Base-by-base conservation (phyloP, 2,888 invertebrate genomes). In the Polydrusus tereticollis region DNA sequence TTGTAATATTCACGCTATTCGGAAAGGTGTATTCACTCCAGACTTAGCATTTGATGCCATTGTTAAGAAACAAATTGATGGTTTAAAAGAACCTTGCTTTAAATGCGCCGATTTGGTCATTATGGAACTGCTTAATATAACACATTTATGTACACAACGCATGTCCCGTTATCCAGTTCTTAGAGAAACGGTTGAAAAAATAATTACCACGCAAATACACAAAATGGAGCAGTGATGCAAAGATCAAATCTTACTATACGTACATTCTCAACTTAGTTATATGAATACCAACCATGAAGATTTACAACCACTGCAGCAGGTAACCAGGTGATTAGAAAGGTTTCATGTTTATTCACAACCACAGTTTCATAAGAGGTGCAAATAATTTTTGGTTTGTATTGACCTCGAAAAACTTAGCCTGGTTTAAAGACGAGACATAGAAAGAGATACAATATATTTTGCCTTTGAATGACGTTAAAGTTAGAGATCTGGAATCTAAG, bases 1-100 rank as follows among this genome's bases (percentile, higher is more conserved):
- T 83, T 91, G 98, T 82, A 99, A 99, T 86, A 99, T 99, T 85
- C 99, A 99, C 86, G 99, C 99, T 92, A 90, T 92, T 85, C 89
- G 92, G 86, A 91, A 89, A 82, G 99, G 99, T 83, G 90, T 99
- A 70, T 99, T 99, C 87, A 99, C 99, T 29, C 99, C 99, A 7
- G 99, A 99, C 87, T 97, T 98, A 97, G 99, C 99, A 66, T 99
- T 99, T 86, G 99, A 99, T 87, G 98, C 98, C 66, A 99, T 99
- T 82, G 99, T 99, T 45, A 99, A 99, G 88, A 97, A 97, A 85
- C 99, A 99, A 88, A 99, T 99, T 80, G 90, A 92, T 58, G 91
- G 96, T 79, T 90, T 99, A 82, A 97, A 97, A 87, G 98, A 98
- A 86, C 99, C 99, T n/a, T 95, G 97, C 81, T 89, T 99, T 79